phyloP scores from a whole-genome alignment of 1,140 invertebrate species.

The Danaus melanippus region DNA sequence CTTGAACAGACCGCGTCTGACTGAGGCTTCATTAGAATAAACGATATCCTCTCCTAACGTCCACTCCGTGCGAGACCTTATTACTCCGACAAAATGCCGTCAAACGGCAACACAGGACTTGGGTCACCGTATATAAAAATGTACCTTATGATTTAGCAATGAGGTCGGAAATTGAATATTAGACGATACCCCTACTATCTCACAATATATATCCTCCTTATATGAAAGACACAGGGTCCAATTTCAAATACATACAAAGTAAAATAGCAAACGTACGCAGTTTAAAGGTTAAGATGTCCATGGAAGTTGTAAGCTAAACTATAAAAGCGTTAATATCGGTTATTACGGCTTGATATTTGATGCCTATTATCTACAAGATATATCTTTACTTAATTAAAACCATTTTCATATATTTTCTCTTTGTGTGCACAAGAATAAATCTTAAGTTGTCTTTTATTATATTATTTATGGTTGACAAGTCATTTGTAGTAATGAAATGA shows the following conservation, averaged over 20 bases:
- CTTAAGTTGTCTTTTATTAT: no score
- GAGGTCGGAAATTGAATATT: constrained; percentile 13
- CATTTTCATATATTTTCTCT: no score
- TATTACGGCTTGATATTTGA: constrained; percentile 23
- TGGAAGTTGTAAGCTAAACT: constrained; percentile 65
- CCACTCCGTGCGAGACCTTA: constrained; percentile 67
- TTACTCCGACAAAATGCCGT: constrained; percentile 68
- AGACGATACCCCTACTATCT: not conserved
- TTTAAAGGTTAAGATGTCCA: constrained; percentile 60
- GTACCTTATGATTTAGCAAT: constrained; percentile 23
- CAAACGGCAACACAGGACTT: constrained; percentile 43
- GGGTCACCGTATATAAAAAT: constrained; percentile 19
- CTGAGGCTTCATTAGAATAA: constrained; percentile 70
- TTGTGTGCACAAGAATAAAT: no score
- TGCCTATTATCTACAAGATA: constrained; percentile 5
- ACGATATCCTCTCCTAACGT: constrained; percentile 70
- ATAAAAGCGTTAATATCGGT: constrained; percentile 43
- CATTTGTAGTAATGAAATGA: no score
- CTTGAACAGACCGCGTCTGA: constrained; percentile 39
- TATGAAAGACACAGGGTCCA: constrained; percentile 32
- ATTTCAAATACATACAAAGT: constrained; percentile 27
- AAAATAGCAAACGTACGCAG: constrained; percentile 45
- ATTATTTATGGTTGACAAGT: no score
- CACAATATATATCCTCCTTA: constrained; percentile 40
- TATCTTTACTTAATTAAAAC: no score